A percentile compares a stretch with the other conserved stretches of the same genome.
phyloP scores from a whole-genome alignment of 2,113 vertebrate species.

The Corythornis cristatus region DNA sequence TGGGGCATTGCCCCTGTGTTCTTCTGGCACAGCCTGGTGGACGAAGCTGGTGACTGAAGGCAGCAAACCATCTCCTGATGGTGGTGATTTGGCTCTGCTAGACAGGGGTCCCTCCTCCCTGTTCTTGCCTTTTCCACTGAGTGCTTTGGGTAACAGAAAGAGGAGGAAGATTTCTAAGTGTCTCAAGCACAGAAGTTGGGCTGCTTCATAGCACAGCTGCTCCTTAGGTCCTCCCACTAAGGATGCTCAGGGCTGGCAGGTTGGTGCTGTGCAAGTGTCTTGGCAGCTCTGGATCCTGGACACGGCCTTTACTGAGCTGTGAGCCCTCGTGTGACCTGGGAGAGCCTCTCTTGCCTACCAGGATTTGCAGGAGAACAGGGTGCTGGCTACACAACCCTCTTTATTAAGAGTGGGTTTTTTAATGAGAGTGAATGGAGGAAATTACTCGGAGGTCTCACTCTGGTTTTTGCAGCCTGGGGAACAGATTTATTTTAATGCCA shows the following conservation, averaged over 20 bases:
- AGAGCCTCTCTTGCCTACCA: neutral
- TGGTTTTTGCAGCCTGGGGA: neutral
- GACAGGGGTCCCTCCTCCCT: neutral
- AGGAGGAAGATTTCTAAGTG: neutral
- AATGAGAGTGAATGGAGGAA: neutral
- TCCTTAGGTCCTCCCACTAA: neutral
- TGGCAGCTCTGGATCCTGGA: neutral
- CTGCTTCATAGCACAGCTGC: neutral
- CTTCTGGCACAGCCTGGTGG: neutral
- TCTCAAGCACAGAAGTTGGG: neutral
- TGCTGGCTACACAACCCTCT: neutral
- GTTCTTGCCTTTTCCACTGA: neutral
- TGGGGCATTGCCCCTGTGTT: neutral
- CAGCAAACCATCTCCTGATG: neutral
- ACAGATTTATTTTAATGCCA: neutral
- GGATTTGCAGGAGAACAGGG: neutral
- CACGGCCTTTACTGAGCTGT: neutral
- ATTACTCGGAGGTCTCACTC: neutral
- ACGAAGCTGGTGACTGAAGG: neutral
- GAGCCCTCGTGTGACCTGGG: neutral
- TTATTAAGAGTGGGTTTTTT: neutral
- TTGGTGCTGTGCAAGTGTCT: neutral
- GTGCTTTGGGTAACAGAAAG: neutral
- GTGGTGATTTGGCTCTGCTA: neutral
- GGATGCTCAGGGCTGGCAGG: neutral